These are phyloP conservation scores for Irena cyanogastra DNA, from an alignment of 2,113 vertebrate genomes.

Conservation along the genomic window DNA sequence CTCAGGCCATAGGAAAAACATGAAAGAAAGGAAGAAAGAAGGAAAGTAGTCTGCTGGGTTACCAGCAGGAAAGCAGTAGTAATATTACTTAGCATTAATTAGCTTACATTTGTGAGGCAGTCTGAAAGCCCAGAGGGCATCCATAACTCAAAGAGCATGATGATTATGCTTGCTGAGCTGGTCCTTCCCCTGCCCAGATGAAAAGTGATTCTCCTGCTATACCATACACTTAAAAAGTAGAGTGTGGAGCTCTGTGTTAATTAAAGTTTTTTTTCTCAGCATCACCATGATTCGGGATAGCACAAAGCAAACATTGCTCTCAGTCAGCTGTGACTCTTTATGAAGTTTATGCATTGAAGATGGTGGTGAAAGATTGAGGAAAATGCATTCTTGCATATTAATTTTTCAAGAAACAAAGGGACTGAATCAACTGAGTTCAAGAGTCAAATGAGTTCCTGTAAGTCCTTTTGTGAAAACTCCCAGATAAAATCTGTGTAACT, in stretches of 20 bases:
- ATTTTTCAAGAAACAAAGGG: conserved; percentile 2
- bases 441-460: neutral
- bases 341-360: neutral
- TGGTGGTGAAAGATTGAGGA: neutral
- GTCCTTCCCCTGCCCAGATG: neutral
- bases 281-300: neutral
- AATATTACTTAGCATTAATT: conserved; percentile 16
- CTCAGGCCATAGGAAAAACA: neutral
- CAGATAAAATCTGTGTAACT: neutral
- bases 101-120: neutral
- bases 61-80: conserved; percentile 25
- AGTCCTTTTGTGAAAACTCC: neutral
- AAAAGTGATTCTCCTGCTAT: neutral
- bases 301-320: neutral
- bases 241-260: neutral
- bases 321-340: neutral
- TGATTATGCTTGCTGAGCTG: neutral
- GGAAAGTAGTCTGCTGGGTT: conserved; percentile 7
- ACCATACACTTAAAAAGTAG: neutral
- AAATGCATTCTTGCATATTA: neutral
- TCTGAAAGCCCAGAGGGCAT: neutral
- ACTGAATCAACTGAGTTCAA: neutral
- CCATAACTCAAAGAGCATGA: neutral
- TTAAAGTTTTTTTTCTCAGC: neutral
- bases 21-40: conserved; percentile 4